Evolutionary conservation across 1,140 invertebrate species (phyloP), one percentile per base, ranked within the genome.

Genomic region (Lepidotrigona ventralis): DNA sequence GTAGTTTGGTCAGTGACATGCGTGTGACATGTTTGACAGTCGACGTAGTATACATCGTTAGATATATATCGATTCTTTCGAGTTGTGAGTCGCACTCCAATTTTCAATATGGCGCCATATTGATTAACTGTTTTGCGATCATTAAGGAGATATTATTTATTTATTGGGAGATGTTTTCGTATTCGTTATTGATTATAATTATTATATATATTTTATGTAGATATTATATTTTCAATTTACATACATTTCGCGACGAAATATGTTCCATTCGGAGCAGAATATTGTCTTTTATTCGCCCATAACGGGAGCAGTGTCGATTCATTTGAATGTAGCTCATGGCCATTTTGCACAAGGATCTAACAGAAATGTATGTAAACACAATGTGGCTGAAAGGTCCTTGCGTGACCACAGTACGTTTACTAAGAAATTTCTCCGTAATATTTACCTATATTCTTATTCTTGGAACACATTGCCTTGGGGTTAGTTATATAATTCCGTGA

Each of bases 351-450:
- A 23, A n/a, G n/a, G 6, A 5, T 46, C 39, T 46, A 33, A 70
- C 39, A 15, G n/a, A 70, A 70, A 70, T n/a, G 12, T 70, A 46
- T 69, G 66, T 70, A 70, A 70, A 70, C 68, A 70, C 14, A 70
- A 51, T 19, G 23, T 33, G 23, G 12, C 15, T 39, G n/a, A 23
- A 19, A 70, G 23, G 29, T 17, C 6, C 23, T 46, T 6, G 39
- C 33, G 39, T 51, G 39, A 46, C 23, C 39, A n/a, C 14, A 15
- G 15, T 17, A 46, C 39, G 21, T 70, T 46, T 4, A 51, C 68
- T 23, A 70, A 46, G 68, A 70, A 51, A 51, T 70, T 51, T n/a
- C 23, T n/a, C 39, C n/a, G 39, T 6, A n/a, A 70, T 70, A 70
- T 46, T 46, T 70, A 70, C 39, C 39, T 46, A 1, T 51, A 21